These are phyloP conservation scores for Leucophenga montana DNA, from an alignment of 2,888 invertebrate species.

Conservation along the genomic window DNA sequence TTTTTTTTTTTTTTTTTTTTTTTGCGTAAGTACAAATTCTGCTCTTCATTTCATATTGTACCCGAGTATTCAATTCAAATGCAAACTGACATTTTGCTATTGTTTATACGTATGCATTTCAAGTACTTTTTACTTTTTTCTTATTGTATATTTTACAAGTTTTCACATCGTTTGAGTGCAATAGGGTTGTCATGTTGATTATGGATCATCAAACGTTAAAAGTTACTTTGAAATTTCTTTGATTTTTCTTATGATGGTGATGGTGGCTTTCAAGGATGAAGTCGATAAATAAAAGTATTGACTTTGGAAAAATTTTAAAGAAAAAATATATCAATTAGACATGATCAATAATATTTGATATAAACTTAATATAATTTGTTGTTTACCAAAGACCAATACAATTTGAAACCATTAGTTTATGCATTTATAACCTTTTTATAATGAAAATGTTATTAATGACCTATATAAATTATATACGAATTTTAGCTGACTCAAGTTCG, in stretches of 20 bases:
- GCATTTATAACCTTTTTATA: too few species aligned
- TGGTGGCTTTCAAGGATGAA: neutral
- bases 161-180: neutral
- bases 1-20: neutral
- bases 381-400: too few species aligned
- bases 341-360: too few species aligned
- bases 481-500: too few species aligned
- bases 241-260: too few species aligned
- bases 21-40: neutral
- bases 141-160: neutral
- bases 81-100: slow-evolving; percentile 25
- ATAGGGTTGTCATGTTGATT: neutral
- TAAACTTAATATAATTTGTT: too few species aligned
- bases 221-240: neutral
- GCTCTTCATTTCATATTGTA: neutral
- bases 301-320: neutral
- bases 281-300: too few species aligned
- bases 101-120: slow-evolving; percentile 15
- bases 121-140: neutral
- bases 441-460: too few species aligned
- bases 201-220: neutral
- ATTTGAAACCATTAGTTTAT: too few species aligned
- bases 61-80: slow-evolving; percentile 22
- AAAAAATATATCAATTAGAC: too few species aligned
- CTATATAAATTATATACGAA: too few species aligned